These are phyloP conservation scores for Pammene aurita DNA, from an alignment of 2,888 invertebrate genomes.

Conservation along the genomic window DNA sequence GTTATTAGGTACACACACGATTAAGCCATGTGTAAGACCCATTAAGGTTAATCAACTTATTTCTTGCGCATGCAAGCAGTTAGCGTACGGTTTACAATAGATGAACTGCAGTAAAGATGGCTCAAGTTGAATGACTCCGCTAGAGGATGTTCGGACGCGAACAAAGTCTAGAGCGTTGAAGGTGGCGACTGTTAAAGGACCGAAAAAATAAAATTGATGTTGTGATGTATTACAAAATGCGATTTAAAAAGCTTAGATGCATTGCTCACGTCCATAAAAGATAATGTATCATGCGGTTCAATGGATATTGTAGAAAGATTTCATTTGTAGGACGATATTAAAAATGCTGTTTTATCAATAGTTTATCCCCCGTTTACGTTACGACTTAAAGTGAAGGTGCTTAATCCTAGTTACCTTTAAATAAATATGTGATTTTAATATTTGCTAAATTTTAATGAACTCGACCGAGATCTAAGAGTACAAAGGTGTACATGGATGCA, in stretches of 20 bases:
- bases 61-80: background rate
- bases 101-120: background rate
- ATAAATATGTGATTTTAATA: too few relatives aligned
- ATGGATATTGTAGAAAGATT: background rate
- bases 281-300: too few relatives aligned
- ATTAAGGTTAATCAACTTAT: background rate
- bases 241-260: background rate
- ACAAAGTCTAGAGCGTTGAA: constrained; percentile 28
- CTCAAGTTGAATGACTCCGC: constrained; percentile 28
- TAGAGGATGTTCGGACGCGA: constrained; percentile 15
- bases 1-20: too few relatives aligned
- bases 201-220: background rate
- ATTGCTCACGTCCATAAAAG: too few relatives aligned
- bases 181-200: constrained; percentile 16
- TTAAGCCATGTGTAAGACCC: background rate
- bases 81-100: background rate
- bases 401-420: too few relatives aligned
- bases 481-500: too few relatives aligned
- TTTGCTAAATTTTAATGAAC: too few relatives aligned
- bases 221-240: constrained; percentile 8
- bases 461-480: too few relatives aligned
- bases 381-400: too few relatives aligned
- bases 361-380: too few relatives aligned
- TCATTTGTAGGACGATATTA: background rate
- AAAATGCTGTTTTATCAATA: background rate